These are phyloP conservation scores for Laticauda laticaudata DNA, from an alignment of 2,113 vertebrate species.

Conservation along the genomic window DNA sequence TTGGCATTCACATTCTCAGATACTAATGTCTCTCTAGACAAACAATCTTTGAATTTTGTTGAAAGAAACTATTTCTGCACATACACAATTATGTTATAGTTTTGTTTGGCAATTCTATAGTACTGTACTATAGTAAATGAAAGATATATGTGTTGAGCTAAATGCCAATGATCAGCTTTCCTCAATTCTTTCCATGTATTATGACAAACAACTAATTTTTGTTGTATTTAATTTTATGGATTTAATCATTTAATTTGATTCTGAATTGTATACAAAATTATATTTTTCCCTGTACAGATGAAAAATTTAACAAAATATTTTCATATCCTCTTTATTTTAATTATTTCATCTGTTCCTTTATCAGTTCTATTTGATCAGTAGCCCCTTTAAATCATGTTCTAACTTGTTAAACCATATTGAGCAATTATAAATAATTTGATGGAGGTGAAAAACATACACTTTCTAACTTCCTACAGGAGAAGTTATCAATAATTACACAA, in stretches of 20 bases:
- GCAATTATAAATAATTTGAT: not conserved
- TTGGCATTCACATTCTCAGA: conserved; percentile 28
- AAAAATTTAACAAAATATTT: not conserved
- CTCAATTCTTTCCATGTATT: conserved; percentile 79
- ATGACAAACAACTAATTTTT: conserved; percentile 73
- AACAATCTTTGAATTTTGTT: conserved; percentile 72
- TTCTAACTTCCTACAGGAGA: not conserved
- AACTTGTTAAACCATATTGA: not conserved
- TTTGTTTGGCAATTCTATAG: conserved; percentile 74
- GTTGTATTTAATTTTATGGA: conserved; percentile 61
- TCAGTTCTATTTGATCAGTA: not conserved
- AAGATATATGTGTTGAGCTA: conserved; percentile 86
- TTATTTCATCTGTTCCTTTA: not conserved
- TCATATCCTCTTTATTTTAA: not conserved
- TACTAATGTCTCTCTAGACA: conserved; percentile 69
- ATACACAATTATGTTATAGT: conserved; percentile 74
- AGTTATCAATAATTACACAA: not conserved
- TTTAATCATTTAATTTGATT: conserved; percentile 49
- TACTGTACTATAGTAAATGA: conserved; percentile 74
- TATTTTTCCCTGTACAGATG: not conserved
- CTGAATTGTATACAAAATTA: not conserved
- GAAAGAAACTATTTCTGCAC: conserved; percentile 72
- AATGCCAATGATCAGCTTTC: conserved; percentile 73
- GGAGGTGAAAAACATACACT: not conserved
- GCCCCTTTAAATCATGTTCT: not conserved